Evolutionary conservation across 1,140 invertebrate genomes (phyloP), one percentile per base, ranked within the genome.

Genomic region (Agrypnia vestita): DNA sequence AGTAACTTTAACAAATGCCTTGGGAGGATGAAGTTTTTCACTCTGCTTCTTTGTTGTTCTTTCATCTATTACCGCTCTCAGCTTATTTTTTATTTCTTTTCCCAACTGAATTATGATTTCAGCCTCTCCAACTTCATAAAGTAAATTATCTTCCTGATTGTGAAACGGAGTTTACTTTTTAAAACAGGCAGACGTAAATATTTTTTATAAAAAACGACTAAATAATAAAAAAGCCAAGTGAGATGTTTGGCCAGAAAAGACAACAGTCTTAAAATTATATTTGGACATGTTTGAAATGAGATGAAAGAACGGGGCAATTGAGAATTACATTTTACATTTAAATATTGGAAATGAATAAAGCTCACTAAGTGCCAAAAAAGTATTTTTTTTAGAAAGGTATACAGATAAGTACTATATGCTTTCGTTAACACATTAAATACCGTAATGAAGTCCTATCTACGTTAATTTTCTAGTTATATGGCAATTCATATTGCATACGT

Each of bases 1-100:
- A 82, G 80, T 79, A 72, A 79, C 80, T 82, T 79, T 71, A 44
- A 51, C 62, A 76, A 82, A 79, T 73, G 47, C 15, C 62, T 51
- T 47, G 64, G 56, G 46, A 64, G 6, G 55, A 47, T 12, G 61
- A 62, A 76, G 1, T 62, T 76, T 62, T 76, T 76, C 72, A 56
- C 56, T 76, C 44, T 11, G 6, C 43, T 67, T 21, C 35, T 77
- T 35, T 67, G 59, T 64, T 64, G 61, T 77, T 67, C 46, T 77
- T 67, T 43, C 75, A 25, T 59, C 47, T 77, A 67, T 77, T 77
- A 67, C 59, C 13, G 56, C 13, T 21, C 17, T 47, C 12, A 9
- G 61, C 35, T 64, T 77, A 77, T 77, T 61, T 25, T 72, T 67
- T 53, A 64, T 67, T 51, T 53, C 47, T 64, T 51, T 77, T 21